Evolutionary conservation across 2,113 vertebrate species (phyloP).

Genomic region (Stegastes partitus): DNA sequence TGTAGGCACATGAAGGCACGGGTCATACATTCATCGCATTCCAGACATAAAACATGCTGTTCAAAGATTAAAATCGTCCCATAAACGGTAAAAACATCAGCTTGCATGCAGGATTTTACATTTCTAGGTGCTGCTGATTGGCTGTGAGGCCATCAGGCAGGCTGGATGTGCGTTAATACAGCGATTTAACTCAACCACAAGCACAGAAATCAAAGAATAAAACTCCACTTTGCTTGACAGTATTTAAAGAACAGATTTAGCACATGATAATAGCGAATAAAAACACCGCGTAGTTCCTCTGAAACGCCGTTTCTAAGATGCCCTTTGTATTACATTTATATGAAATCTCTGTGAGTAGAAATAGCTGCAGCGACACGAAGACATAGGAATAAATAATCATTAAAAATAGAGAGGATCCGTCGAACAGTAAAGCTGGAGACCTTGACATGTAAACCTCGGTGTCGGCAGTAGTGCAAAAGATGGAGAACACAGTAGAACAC

Average conservation of each 20-base stretch:
- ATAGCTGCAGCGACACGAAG: not conserved
- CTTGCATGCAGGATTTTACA: conserved; percentile 46
- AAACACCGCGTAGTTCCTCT: not conserved
- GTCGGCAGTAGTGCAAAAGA: conserved; percentile 38
- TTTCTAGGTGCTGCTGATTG: not conserved
- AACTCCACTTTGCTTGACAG: conserved; percentile 22
- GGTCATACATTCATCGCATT: conserved; percentile 43
- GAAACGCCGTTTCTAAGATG: not conserved
- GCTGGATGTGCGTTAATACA: conserved; percentile 30
- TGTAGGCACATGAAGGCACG: conserved; percentile 59
- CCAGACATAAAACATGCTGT: conserved; percentile 24
- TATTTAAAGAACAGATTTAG: not conserved
- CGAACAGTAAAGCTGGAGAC: conserved; percentile 51
- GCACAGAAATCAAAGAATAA: conserved; percentile 16
- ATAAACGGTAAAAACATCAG: conserved; percentile 6
- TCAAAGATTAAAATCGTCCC: not conserved
- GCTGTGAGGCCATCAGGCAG: not conserved
- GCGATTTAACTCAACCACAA: not conserved
- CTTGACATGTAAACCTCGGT: conserved; percentile 55
- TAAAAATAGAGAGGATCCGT: conserved; percentile 15
- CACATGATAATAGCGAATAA: not conserved
- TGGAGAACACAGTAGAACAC: conserved; percentile 11
- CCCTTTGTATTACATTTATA: not conserved
- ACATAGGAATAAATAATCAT: conserved; percentile 34
- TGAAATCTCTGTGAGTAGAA: not conserved